phyloP scores from a whole-genome alignment of 1,140 invertebrate genomes.

The Drosophila ficusphila region DNA sequence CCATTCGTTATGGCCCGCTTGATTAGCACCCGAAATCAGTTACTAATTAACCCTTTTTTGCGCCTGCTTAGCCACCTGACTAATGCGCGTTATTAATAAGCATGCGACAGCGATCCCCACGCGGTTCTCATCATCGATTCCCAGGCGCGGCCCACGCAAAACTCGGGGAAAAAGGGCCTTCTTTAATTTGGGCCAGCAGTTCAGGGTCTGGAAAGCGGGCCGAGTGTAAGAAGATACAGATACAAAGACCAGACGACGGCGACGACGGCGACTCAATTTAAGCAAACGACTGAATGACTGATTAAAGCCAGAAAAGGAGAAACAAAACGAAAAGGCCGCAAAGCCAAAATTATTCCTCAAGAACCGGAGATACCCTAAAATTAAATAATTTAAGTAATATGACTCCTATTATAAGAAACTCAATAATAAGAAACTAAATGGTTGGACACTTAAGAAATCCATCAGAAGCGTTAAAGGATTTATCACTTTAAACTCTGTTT shows the following conservation, averaged over 20 bases:
- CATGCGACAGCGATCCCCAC: slow-evolving; percentile 51
- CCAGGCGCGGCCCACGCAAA: slow-evolving; percentile 57
- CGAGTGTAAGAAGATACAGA: slow-evolving; percentile 27
- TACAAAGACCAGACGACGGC: slow-evolving; percentile 28
- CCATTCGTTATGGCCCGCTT: slow-evolving; percentile 31
- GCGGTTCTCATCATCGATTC: slow-evolving; percentile 41
- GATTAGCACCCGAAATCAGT: slow-evolving; percentile 53
- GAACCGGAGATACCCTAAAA: not conserved
- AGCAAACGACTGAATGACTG: slow-evolving; percentile 75
- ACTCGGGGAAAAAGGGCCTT: slow-evolving; percentile 6
- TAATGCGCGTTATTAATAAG: slow-evolving; percentile 76
- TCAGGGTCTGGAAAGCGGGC: not conserved
- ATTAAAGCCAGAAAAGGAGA: slow-evolving; percentile 56
- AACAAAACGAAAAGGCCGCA: slow-evolving; percentile 8
- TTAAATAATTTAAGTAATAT: no score
- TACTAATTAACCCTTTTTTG: slow-evolving; percentile 67
- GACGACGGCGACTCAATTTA: slow-evolving; percentile 71
- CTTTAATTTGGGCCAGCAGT: slow-evolving; percentile 35
- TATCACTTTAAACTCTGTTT: no score
- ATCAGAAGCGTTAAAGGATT: no score
- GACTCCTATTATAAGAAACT: no score
- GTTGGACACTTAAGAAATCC: no score
- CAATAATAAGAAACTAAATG: no score
- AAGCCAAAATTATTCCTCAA: not conserved
- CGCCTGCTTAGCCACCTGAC: slow-evolving; percentile 65